Conservation (phyloP, 1,140 invertebrate genomes). For the Capitella teleta region DNA sequence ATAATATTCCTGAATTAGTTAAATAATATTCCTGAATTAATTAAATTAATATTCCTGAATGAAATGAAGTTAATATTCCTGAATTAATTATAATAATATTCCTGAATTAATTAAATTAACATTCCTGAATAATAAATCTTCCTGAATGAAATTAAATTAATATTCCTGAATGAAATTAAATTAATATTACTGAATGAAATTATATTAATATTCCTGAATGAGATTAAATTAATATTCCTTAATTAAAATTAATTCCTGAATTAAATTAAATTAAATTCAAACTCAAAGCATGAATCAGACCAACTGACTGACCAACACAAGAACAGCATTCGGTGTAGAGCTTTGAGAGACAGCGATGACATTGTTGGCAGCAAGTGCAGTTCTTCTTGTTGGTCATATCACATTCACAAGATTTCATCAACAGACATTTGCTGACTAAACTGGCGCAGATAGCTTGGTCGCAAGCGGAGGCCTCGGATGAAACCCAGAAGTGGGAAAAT, state of each 20-base stretch:
- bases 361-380: conserved; percentile 85
- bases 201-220: too few species aligned
- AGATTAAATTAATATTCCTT: not conserved
- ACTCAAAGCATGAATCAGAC: not conserved
- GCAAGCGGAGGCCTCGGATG: too few species aligned
- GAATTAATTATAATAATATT: not conserved
- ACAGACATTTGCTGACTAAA: conserved; percentile 88
- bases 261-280: not conserved
- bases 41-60: not conserved
- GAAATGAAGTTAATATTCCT: not conserved
- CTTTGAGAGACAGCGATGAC: conserved; percentile 74
- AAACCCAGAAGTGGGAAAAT: too few species aligned
- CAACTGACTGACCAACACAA: conserved; percentile 67
- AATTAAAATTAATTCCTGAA: not conserved
- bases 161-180: not conserved
- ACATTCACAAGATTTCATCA: conserved; percentile 90
- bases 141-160: conserved; percentile 3
- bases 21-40: not conserved
- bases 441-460: conserved; percentile 85
- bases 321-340: conserved; percentile 88
- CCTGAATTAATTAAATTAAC: not conserved
- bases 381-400: conserved; percentile 56
- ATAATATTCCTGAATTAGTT: not conserved
- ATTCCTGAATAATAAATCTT: not conserved
- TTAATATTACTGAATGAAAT: not conserved